phyloP scores from a whole-genome alignment of 2,113 vertebrate genomes.

The Calidris pygmaea region DNA sequence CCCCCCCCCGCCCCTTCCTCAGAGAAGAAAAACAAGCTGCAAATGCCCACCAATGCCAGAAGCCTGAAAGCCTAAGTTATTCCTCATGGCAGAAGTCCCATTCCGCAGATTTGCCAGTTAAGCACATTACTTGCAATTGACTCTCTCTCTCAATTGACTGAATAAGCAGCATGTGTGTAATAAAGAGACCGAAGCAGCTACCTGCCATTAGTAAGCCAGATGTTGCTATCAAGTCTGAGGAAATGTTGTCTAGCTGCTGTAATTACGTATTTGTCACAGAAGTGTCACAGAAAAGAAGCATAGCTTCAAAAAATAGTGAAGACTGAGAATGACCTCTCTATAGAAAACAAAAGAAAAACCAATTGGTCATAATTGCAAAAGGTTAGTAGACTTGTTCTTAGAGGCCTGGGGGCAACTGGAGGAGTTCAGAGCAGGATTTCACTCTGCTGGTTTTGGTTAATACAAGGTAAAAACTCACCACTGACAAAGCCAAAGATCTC shows the following conservation, averaged over 20 bases:
- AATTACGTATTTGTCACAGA: not conserved
- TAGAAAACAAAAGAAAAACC: not conserved
- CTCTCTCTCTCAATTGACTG: not conserved
- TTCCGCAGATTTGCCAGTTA: constrained; percentile 30
- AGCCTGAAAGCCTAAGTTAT: constrained; percentile 53
- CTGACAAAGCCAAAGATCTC: not conserved
- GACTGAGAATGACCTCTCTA: not conserved
- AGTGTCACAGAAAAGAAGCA: not conserved
- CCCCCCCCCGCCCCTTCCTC: not conserved
- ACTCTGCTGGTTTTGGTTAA: not conserved
- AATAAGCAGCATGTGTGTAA: not conserved
- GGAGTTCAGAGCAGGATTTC: not conserved
- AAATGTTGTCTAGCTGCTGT: not conserved
- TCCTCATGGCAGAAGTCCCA: constrained; percentile 49
- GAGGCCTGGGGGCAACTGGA: not conserved
- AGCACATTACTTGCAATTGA: constrained; percentile 8
- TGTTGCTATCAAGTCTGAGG: not conserved
- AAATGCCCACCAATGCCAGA: constrained; percentile 36
- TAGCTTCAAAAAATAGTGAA: not conserved
- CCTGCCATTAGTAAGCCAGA: not conserved
- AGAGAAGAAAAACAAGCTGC: constrained; percentile 53
- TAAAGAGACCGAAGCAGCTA: not conserved
- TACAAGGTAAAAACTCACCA: not conserved
- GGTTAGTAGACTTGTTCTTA: not conserved
- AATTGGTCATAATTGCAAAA: not conserved